These are phyloP conservation scores for Brienomyrus brachyistius DNA, from an alignment of 2,113 vertebrate species.

Conservation along the genomic window DNA sequence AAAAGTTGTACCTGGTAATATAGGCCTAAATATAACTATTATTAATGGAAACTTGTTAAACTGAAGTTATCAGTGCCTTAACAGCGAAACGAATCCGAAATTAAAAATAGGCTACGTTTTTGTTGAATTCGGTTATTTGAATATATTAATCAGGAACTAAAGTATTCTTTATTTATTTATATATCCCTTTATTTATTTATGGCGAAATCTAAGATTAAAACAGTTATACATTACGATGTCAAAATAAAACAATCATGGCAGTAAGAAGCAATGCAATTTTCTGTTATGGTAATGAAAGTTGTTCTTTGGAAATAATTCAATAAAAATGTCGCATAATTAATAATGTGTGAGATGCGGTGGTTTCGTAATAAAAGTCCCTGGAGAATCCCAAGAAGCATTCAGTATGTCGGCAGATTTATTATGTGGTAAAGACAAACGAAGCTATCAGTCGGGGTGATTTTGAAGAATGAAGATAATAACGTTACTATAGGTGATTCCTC, in stretches of 20 bases:
- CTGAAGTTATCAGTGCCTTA: neutral
- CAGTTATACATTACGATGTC: neutral
- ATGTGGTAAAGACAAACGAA: conserved; percentile 91
- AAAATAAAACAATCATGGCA: neutral
- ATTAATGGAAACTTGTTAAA: neutral
- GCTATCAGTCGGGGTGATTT: conserved; percentile 86
- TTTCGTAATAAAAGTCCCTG: conserved; percentile 46
- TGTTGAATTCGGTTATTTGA: neutral
- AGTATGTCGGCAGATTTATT: conserved; percentile 71
- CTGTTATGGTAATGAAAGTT: neutral
- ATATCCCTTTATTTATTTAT: neutral
- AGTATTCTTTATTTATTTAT: neutral
- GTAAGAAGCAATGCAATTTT: neutral
- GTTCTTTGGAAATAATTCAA: neutral
- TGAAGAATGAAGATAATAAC: conserved; percentile 99
- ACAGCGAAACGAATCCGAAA: neutral
- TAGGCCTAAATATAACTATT: neutral
- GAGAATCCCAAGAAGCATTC: conserved; percentile 48
- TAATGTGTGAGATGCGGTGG: neutral
- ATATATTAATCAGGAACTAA: neutral
- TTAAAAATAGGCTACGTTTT: neutral
- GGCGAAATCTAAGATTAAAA: neutral
- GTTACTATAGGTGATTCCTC: conserved; percentile 92
- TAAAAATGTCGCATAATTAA: neutral
- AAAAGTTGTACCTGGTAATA: neutral